Evolutionary conservation across 2,888 invertebrate species (phyloP).

Genomic region (Glomeris marginata): DNA sequence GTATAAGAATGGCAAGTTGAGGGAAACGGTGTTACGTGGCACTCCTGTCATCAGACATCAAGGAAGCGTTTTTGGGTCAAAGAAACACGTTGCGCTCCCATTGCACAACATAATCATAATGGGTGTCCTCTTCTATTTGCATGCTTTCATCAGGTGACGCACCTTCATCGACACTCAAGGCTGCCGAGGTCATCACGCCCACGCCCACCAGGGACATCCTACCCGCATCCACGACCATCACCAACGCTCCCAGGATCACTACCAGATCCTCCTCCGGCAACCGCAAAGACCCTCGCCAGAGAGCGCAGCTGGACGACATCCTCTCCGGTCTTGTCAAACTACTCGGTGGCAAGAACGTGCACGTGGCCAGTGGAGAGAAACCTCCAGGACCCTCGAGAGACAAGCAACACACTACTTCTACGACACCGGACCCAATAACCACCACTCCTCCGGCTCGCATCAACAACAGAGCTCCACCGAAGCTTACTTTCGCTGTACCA

Average conservation of each 20-base stretch:
- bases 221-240: too few relatives aligned
- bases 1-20: too few relatives aligned
- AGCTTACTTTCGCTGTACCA: slow-evolving; percentile 41
- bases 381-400: neutral
- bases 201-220: too few relatives aligned
- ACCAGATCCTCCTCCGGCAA: neutral
- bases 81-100: too few relatives aligned
- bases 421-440: slow-evolving; percentile 1
- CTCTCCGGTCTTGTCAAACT: slow-evolving; percentile 70
- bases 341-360: slow-evolving; percentile 69
- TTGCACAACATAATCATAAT: too few relatives aligned
- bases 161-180: too few relatives aligned
- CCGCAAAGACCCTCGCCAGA: slow-evolving; percentile 1
- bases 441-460: slow-evolving; percentile 38
- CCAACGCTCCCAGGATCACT: neutral
- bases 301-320: slow-evolving; percentile 52
- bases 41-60: too few relatives aligned
- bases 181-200: too few relatives aligned
- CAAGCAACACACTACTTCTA: slow-evolving; percentile 29
- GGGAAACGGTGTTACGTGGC: too few relatives aligned
- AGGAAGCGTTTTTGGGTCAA: too few relatives aligned
- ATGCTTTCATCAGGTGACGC: too few relatives aligned
- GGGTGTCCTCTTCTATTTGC: too few relatives aligned
- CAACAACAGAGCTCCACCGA: slow-evolving; percentile 77
- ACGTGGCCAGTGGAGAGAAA: slow-evolving; percentile 15